Conservation (phyloP, 2,888 invertebrate genomes). For the Elgonia sp. region DNA sequence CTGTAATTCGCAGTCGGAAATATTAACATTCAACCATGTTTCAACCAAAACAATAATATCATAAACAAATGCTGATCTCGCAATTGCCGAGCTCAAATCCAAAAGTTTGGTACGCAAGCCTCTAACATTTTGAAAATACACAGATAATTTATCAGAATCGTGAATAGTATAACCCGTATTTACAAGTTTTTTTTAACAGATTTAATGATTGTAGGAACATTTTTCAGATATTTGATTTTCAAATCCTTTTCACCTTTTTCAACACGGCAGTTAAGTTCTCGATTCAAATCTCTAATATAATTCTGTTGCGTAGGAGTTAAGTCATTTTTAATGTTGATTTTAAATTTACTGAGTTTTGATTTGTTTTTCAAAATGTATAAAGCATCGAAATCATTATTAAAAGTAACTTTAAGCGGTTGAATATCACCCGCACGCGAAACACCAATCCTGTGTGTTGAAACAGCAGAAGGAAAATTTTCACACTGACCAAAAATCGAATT, state of each 20-base stretch:
- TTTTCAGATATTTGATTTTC: background rate
- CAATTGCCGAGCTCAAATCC: background rate
- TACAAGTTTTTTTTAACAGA: background rate
- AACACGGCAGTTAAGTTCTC: background rate
- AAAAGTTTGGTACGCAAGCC: constrained; percentile 14
- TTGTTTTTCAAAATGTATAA: background rate
- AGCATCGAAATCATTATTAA: background rate
- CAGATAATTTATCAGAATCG: background rate
- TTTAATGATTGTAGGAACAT: background rate
- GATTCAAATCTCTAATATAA: background rate
- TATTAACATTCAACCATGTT: constrained; percentile 23
- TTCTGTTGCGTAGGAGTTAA: background rate
- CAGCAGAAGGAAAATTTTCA: background rate
- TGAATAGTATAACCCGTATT: too few species aligned
- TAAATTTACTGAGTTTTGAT: background rate
- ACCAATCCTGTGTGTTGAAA: background rate
- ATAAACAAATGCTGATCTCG: background rate
- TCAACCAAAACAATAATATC: constrained; percentile 31
- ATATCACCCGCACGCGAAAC: background rate
- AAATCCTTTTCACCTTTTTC: background rate
- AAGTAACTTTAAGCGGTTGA: background rate
- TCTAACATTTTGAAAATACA: constrained; percentile 30
- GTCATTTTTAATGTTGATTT: background rate
- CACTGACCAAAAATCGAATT: background rate
- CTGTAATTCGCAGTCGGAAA: background rate